A percentile compares a stretch with the other conserved stretches of the same genome.
Conservation (phyloP, 37 sponge, comb jelly and placozoan genomes). For the Petrosia ficiformis region DNA sequence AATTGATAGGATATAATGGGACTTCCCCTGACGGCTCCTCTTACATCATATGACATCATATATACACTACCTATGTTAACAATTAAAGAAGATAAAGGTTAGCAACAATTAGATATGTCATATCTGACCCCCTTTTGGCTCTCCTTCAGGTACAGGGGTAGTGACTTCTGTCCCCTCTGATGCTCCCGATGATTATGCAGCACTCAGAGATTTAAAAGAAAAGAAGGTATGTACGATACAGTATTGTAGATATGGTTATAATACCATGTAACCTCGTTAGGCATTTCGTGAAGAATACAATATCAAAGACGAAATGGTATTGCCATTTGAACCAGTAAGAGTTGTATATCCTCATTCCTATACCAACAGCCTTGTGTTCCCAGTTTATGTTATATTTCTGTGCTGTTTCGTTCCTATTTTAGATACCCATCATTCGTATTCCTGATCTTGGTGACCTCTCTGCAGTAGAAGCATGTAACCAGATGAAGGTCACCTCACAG, state of each 20-base stretch:
- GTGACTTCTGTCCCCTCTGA: conserved; percentile 87
- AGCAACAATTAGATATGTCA: neutral
- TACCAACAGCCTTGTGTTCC: neutral
- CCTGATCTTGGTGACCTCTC: conserved; percentile 66
- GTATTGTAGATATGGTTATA: too few relatives aligned
- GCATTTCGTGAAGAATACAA: conserved; percentile 70
- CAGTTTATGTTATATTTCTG: neutral
- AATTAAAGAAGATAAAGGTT: conserved; percentile 71
- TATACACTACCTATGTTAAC: conserved; percentile 85
- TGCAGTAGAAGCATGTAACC: conserved; percentile 71
- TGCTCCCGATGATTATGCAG: conserved; percentile 83
- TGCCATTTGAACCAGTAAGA: conserved; percentile 83
- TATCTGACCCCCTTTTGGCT: neutral
- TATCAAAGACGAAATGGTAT: conserved; percentile 81
- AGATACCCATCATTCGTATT: conserved; percentile 74
- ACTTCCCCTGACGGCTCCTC: conserved; percentile 68
- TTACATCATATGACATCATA: conserved; percentile 52
- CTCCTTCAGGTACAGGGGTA: conserved; percentile 74
- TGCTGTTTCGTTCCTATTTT: neutral
- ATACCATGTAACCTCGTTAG: conserved; percentile 1
- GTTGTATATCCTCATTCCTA: neutral
- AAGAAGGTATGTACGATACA: conserved; percentile 46
- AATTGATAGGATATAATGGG: conserved; percentile 79
- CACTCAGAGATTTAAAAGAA: conserved; percentile 79
- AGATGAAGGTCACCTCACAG: conserved; percentile 65